Evolutionary conservation across 1,140 invertebrate genomes (phyloP).

Genomic region (Arctopsyche grandis): DNA sequence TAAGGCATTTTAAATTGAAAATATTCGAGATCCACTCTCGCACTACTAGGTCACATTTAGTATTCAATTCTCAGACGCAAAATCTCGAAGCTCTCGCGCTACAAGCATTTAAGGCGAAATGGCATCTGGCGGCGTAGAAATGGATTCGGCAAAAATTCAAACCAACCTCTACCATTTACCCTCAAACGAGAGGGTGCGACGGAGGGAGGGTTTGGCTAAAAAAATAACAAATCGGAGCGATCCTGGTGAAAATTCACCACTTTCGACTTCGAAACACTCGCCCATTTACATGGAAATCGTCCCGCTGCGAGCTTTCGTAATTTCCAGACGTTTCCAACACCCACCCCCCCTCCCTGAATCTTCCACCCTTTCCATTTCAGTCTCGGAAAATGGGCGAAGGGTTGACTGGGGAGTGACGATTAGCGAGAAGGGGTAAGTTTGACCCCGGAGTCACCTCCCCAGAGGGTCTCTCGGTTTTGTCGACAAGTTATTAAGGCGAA

Average conservation of each 20-base stretch:
- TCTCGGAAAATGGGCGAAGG: background rate
- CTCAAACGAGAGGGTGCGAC: too few relatives aligned
- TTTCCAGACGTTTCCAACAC: background rate
- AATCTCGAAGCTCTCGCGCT: background rate
- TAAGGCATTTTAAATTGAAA: too few relatives aligned
- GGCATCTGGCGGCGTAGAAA: background rate
- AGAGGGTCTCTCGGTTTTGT: constrained; percentile 23
- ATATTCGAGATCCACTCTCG: too few relatives aligned
- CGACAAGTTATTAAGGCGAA: constrained; percentile 47
- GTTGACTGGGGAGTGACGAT: constrained; percentile 33
- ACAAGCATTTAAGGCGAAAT: background rate
- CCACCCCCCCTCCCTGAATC: background rate
- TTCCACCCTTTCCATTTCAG: background rate
- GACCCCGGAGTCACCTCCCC: background rate
- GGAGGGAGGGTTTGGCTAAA: too few relatives aligned
- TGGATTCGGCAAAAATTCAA: too few relatives aligned
- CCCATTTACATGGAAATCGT: constrained; percentile 31
- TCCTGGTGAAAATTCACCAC: constrained; percentile 1
- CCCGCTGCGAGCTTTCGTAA: background rate
- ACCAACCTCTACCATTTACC: too few relatives aligned
- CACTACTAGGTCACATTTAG: too few relatives aligned
- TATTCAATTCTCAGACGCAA: too few relatives aligned
- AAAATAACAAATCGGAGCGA: background rate
- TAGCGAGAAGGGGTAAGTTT: constrained; percentile 26
- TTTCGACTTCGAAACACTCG: constrained; percentile 22